Percentiles rank a stretch among this genome's conserved stretches.
Conservation (phyloP, 2,888 invertebrate genomes). For the Eupithecia abbreviata region DNA sequence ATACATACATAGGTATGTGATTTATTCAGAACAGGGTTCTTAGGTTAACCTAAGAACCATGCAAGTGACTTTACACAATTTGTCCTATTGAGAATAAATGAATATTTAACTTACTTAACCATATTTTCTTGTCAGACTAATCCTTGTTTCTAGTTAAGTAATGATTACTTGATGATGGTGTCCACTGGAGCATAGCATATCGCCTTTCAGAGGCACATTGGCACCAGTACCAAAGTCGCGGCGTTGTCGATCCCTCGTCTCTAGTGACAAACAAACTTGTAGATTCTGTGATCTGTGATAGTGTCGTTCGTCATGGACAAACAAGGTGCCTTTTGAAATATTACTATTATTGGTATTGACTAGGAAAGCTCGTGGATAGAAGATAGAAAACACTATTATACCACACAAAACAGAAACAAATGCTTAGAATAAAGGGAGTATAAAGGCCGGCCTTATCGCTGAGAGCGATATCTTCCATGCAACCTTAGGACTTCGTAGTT, state of each 20-base stretch:
- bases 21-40: no score
- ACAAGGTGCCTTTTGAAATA: constrained; percentile 12
- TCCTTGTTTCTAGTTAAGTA: not conserved
- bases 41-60: no score
- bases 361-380: not conserved
- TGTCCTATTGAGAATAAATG: no score
- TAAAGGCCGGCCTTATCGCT: no score
- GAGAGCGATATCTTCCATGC: no score
- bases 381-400: no score
- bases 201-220: constrained; percentile 23
- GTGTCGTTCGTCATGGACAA: constrained; percentile 8
- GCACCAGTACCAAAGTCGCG: constrained; percentile 20
- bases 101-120: not conserved
- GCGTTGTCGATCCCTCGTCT: not conserved
- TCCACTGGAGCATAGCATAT: constrained; percentile 33
- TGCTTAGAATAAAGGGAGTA: no score
- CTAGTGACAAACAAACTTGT: not conserved
- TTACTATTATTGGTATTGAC: not conserved
- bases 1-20: no score
- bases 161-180: constrained; percentile 19
- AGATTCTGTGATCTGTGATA: not conserved
- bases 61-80: no score
- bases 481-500: not conserved
- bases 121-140: not conserved
- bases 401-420: no score